Percentiles rank a stretch among this genome's conserved stretches.
Evolutionary conservation across 1,140 invertebrate genomes (phyloP).

Genomic region (Trichonephila clavata): DNA sequence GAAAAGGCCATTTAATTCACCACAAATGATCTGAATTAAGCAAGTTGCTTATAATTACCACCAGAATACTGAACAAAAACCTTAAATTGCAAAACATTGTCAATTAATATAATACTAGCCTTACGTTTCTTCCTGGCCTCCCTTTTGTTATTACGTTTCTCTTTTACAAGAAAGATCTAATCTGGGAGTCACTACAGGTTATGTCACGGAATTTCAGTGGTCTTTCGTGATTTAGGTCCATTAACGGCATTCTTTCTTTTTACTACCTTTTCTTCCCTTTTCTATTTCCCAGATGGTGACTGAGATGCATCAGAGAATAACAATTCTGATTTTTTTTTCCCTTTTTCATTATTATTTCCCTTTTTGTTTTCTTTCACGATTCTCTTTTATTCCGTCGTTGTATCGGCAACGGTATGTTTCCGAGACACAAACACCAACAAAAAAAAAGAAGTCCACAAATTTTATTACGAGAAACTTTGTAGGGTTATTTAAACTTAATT

Average conservation of each 20-base stretch:
- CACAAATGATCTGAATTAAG: too few species aligned
- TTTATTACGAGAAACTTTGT: background rate
- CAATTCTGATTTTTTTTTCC: background rate
- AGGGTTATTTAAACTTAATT: constrained; percentile 22
- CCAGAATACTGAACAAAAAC: background rate
- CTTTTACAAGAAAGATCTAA: background rate
- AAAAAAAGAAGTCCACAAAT: background rate
- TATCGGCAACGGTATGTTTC: background rate
- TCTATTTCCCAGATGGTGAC: background rate
- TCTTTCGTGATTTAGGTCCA: background rate
- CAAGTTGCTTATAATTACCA: too few species aligned
- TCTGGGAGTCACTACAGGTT: background rate
- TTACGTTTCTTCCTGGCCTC: background rate
- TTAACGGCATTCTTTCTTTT: background rate
- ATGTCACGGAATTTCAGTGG: constrained; percentile 10
- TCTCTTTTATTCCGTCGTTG: background rate
- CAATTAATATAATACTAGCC: background rate
- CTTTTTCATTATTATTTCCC: background rate
- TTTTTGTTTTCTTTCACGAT: background rate
- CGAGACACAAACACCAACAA: background rate
- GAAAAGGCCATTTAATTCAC: too few species aligned
- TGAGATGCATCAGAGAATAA: background rate
- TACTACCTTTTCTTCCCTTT: background rate
- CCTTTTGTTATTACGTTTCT: background rate
- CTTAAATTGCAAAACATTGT: background rate